Evolutionary conservation across 2,113 vertebrate species (phyloP), one percentile per base, ranked within the genome.

Genomic region (Jacana jacana): DNA sequence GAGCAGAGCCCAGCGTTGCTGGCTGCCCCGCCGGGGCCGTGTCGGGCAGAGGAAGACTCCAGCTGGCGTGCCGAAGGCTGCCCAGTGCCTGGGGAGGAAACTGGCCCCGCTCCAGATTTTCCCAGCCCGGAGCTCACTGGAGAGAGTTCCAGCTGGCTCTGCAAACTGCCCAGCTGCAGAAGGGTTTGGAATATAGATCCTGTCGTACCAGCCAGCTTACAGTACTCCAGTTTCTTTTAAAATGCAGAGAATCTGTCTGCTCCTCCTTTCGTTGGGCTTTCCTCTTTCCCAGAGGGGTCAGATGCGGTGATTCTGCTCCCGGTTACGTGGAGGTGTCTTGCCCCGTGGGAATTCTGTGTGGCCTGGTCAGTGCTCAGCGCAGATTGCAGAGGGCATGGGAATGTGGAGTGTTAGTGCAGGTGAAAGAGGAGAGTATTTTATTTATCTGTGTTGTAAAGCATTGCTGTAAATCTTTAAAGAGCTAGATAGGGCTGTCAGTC

Each of bases 91-190:
- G 84, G 79, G 87, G 88, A 94, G 81, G 70, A 81, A 85, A 19
- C 87, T 96, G 95, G 93, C 96, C 49, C 52, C 72, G 87, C 49
- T 95, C 93, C 96, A 96, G 81, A 10, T 84, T 91, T 94, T 88
- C 79, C 89, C 83, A 40, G 87, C 96, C 88, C 71, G 82, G 25
- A 94, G 96, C 95, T 96, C 77, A 64, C 46, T 76, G 76, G 77
- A 83, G 87, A 91, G 44, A 14, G 64, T 93, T 97, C 95, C 95
- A 95, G 89, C 93, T 97, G 95, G 93, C 95, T 96, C 79, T 91
- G 63, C 79, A 88, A 91, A 93, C 72, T 95, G 91, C 44, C 96
- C 94, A 96, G 92, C 91, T 97, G 94, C 72, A 91, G 94, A 90
- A 96, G 72, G 76, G 89, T 93, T 81, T 88, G 69, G 57, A 88